Percentiles rank a stretch among this genome's conserved stretches.
Evolutionary conservation across 1,140 invertebrate genomes (phyloP).

Genomic region (Drosophila melanica): DNA sequence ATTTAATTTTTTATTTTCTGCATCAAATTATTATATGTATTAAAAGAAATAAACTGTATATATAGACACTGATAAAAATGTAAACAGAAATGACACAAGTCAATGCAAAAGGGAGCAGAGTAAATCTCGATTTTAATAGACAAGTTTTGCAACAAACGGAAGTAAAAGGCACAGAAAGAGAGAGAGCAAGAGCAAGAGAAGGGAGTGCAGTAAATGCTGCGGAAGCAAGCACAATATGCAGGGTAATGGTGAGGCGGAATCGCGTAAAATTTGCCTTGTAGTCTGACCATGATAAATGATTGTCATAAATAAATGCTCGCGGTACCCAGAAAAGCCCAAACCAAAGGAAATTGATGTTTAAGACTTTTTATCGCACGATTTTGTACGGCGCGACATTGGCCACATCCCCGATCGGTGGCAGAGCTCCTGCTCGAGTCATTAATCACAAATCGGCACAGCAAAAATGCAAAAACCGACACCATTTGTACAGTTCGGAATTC

Average conservation of each 20-base stretch:
- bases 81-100: not conserved
- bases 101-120: not conserved
- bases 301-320: conserved; percentile 77
- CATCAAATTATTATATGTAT: no score
- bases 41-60: no score
- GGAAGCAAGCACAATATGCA: conserved; percentile 6
- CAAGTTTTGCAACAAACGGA: conserved; percentile 55
- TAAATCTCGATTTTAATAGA: conserved; percentile 54
- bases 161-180: not conserved
- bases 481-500: conserved; percentile 59
- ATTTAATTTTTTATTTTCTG: no score
- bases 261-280: conserved; percentile 78
- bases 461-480: conserved; percentile 67
- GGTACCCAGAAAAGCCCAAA: conserved; percentile 52
- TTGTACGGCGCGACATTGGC: conserved; percentile 57
- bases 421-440: conserved; percentile 56
- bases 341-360: conserved; percentile 81
- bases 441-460: conserved; percentile 70
- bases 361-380: conserved; percentile 81
- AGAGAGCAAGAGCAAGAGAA: conserved; percentile 1
- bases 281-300: conserved; percentile 72
- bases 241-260: conserved; percentile 80
- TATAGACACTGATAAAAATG: not conserved
- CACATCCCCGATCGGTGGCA: conserved; percentile 28
- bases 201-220: not conserved